phyloP scores from a whole-genome alignment of 37 sponge, comb jelly and placozoan genomes.

The Ephydatia muelleri region DNA sequence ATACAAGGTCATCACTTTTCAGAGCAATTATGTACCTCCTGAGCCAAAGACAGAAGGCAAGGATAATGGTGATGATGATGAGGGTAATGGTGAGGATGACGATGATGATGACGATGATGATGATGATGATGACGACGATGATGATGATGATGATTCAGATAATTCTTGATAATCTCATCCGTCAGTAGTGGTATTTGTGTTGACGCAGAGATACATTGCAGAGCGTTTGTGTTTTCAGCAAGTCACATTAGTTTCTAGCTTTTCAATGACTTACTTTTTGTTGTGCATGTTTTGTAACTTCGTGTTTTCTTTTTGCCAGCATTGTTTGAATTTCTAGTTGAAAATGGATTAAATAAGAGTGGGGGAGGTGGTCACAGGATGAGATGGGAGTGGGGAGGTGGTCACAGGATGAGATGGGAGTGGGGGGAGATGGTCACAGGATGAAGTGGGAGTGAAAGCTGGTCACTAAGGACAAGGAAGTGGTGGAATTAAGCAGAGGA shows the following conservation, averaged over 20 bases:
- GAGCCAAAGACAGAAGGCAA: not conserved
- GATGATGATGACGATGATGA: not conserved
- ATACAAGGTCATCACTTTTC: too few relatives aligned
- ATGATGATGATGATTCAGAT: not conserved
- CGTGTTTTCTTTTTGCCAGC: not conserved
- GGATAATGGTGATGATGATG: not conserved
- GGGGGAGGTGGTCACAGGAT: not conserved
- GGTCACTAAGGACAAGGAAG: too few relatives aligned
- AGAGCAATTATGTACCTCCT: not conserved
- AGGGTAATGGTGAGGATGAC: not conserved
- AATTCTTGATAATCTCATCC: not conserved
- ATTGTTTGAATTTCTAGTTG: not conserved
- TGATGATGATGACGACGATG: not conserved
- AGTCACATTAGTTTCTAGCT: not conserved
- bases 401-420: not conserved
- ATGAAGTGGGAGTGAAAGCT: too few relatives aligned
- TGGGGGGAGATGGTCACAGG: not conserved
- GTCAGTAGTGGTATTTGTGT: not conserved
- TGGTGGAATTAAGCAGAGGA: too few relatives aligned
- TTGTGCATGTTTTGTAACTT: not conserved
- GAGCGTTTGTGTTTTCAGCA: not conserved
- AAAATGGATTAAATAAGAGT: not conserved
- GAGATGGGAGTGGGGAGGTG: not conserved
- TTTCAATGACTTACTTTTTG: not conserved
- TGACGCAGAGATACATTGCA: not conserved